Evolutionary conservation across 2,797 vertebrate species (phyloP).

Genomic region (Rhinichthys osculus): DNA sequence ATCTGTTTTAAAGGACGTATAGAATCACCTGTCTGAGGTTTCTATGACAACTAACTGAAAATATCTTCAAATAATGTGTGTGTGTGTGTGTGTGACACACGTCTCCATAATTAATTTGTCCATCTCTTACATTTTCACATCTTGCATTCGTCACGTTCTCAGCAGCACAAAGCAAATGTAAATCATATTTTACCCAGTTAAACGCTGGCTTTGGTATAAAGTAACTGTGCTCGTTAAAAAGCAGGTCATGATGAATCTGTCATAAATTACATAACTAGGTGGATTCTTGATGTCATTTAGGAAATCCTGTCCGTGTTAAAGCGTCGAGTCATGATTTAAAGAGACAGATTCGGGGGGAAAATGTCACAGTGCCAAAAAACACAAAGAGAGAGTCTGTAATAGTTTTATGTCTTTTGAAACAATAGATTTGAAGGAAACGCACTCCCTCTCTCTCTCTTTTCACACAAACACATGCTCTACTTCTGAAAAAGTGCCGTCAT

Average conservation of each 20-base stretch:
- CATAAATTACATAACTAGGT: conserved; percentile 59
- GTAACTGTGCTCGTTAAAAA: not conserved
- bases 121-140: conserved; percentile 1
- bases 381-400: conserved; percentile 11
- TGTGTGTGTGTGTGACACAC: conserved; percentile 21
- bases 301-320: conserved; percentile 61
- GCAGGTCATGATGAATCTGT: conserved; percentile 36
- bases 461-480: not conserved
- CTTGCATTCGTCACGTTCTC: not conserved
- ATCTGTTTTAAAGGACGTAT: conserved; percentile 38
- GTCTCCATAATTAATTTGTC: not conserved
- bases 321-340: conserved; percentile 31
- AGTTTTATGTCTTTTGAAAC: conserved; percentile 13
- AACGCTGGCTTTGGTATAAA: conserved; percentile 44
- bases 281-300: conserved; percentile 69
- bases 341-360: conserved; percentile 13
- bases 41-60: conserved; percentile 70
- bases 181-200: not conserved
- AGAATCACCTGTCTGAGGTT: conserved; percentile 71
- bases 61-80: conserved; percentile 51
- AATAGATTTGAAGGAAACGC: conserved; percentile 2
- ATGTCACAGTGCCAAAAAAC: conserved; percentile 12
- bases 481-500: not conserved
- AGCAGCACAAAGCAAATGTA: not conserved
- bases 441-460: conserved; percentile 2